These are phyloP conservation scores for Drosophila lacicola DNA, from an alignment of 2,888 invertebrate species.

Conservation along the genomic window DNA sequence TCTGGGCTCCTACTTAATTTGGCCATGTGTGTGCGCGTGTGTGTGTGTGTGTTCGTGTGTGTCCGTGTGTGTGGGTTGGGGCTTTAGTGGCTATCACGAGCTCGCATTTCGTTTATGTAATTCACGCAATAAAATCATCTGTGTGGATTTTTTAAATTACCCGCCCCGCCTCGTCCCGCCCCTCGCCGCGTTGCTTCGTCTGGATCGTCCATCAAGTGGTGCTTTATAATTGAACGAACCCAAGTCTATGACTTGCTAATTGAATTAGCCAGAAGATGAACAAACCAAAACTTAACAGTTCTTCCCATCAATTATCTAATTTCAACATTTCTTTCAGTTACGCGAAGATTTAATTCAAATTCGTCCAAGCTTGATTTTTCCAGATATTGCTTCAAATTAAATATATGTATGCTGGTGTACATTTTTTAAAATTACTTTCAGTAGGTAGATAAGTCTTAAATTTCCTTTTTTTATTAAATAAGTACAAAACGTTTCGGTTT, in stretches of 20 bases:
- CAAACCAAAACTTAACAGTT: slow-evolving; percentile 15
- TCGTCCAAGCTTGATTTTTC: too few relatives aligned
- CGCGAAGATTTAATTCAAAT: slow-evolving; percentile 20
- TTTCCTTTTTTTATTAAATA: too few relatives aligned
- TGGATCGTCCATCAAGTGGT: slow-evolving; percentile 47
- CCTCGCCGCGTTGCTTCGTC: neutral
- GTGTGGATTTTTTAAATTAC: slow-evolving; percentile 45
- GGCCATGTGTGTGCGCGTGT: slow-evolving; percentile 30
- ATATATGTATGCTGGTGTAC: neutral
- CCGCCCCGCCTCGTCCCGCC: slow-evolving; percentile 5
- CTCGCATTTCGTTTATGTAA: slow-evolving; percentile 71
- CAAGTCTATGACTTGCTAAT: slow-evolving; percentile 43
- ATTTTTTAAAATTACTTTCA: neutral
- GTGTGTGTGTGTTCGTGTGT: slow-evolving; percentile 34
- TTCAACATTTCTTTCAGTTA: slow-evolving; percentile 7
- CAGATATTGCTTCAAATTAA: neutral
- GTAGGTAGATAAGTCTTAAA: too few relatives aligned
- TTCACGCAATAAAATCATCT: slow-evolving; percentile 78
- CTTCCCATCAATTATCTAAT: slow-evolving; percentile 10
- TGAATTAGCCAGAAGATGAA: slow-evolving; percentile 46
- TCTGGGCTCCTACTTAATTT: slow-evolving; percentile 60
- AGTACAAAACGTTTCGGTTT: too few relatives aligned
- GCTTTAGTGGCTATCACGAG: slow-evolving; percentile 69
- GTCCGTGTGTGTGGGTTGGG: slow-evolving; percentile 43
- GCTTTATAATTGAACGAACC: slow-evolving; percentile 55